Evolutionary conservation across 2,888 invertebrate species (phyloP).

Genomic region (Crepidodera aurea): DNA sequence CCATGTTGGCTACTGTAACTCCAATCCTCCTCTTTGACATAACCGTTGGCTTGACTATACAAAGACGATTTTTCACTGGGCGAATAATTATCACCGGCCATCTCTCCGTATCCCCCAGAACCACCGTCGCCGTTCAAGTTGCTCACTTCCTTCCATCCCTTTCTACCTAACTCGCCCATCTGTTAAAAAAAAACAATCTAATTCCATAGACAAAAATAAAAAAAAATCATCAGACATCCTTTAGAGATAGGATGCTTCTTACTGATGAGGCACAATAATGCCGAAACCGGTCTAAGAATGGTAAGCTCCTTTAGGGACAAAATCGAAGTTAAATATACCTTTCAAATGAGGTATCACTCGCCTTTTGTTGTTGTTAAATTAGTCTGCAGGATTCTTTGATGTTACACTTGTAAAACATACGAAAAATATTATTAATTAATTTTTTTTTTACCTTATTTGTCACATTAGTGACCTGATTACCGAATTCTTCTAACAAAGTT

Average conservation of each 20-base stretch:
- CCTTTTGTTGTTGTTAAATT: too few relatives aligned
- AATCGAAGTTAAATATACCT: not conserved
- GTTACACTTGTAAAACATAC: too few relatives aligned
- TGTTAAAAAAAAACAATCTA: constrained; percentile 49
- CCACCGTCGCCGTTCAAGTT: constrained; percentile 48
- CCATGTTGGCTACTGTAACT: constrained; percentile 58
- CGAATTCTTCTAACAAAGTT: constrained; percentile 72
- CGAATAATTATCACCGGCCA: constrained; percentile 60
- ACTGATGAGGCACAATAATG: too few relatives aligned
- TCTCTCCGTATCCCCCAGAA: constrained; percentile 58
- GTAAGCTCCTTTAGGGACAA: not conserved
- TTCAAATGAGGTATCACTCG: too few relatives aligned
- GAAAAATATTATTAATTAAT: too few relatives aligned
- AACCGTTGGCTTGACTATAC: constrained; percentile 58
- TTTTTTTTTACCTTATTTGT: constrained; percentile 74
- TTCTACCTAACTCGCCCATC: constrained; percentile 74
- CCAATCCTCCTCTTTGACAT: constrained; percentile 57
- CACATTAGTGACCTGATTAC: constrained; percentile 69
- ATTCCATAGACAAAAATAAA: constrained; percentile 13
- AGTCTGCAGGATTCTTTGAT: too few relatives aligned
- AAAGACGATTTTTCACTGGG: constrained; percentile 62
- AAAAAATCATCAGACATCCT: constrained; percentile 3
- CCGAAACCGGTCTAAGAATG: too few relatives aligned
- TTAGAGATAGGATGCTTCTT: too few relatives aligned
- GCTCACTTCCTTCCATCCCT: constrained; percentile 68